A percentile compares a stretch with the other conserved stretches of the same genome.
Evolutionary conservation across 2,113 vertebrate genomes (phyloP).

Genomic region (Mesembrinibis cayennensis): DNA sequence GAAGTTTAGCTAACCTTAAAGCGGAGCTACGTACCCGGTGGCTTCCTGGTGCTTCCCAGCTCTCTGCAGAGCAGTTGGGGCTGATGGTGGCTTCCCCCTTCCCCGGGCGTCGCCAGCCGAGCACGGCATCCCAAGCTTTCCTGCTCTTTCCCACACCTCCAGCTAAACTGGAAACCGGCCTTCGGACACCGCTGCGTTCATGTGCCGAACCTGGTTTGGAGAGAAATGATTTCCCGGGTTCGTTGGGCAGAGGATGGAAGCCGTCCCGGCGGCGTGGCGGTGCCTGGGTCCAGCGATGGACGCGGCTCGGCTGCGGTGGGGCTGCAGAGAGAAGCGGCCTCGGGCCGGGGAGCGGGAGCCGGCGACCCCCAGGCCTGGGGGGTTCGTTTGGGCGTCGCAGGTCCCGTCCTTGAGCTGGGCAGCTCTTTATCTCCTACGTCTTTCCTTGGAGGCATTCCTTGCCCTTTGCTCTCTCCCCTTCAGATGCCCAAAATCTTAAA

Average conservation of each 20-base stretch:
- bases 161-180: background rate
- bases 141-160: background rate
- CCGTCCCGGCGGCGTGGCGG: background rate
- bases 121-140: background rate
- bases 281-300: background rate
- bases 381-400: background rate
- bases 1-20: background rate
- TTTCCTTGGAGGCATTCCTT: background rate
- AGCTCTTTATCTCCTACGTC: background rate
- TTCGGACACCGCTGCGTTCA: fast-evolving
- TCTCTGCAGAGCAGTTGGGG: too few species aligned
- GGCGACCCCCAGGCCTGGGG: background rate
- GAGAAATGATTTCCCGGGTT: background rate
- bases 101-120: background rate
- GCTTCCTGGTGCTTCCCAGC: background rate
- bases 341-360: background rate
- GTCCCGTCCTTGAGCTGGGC: background rate
- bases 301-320: background rate
- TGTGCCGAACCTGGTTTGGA: background rate
- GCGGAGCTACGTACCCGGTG: background rate
- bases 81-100: too few species aligned
- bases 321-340: background rate
- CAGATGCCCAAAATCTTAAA: background rate
- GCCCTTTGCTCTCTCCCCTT: background rate
- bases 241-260: background rate